phyloP scores from a whole-genome alignment of 1,140 invertebrate species.

The Drosophila pandora region DNA sequence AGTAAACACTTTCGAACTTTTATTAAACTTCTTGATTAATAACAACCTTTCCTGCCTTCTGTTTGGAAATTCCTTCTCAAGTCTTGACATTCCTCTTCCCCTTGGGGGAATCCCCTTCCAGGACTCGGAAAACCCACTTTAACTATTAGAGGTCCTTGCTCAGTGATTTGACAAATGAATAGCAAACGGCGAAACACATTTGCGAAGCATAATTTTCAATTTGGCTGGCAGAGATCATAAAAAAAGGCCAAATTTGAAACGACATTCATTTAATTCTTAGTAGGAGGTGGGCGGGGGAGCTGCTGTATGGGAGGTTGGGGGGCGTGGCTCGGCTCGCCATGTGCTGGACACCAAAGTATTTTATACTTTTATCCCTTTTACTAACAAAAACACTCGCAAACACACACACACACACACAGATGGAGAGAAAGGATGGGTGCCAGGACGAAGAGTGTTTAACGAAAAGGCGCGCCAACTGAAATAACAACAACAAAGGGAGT shows the following conservation, averaged over 20 bases:
- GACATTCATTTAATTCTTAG: constrained; percentile 72
- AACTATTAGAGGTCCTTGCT: constrained; percentile 48
- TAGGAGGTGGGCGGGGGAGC: background rate
- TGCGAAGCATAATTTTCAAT: constrained; percentile 73
- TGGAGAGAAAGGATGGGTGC: constrained; percentile 1
- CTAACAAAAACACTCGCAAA: constrained; percentile 65
- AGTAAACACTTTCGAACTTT: too few species aligned
- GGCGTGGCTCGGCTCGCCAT: constrained; percentile 36
- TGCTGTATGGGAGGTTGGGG: background rate
- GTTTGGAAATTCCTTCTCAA: background rate
- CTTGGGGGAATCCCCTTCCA: background rate
- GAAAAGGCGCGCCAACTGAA: constrained; percentile 79
- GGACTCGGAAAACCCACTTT: background rate
- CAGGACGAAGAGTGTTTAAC: constrained; percentile 50
- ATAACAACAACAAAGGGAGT: constrained; percentile 64
- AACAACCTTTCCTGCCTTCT: background rate
- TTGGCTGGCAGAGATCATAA: constrained; percentile 64
- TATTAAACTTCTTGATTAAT: too few species aligned
- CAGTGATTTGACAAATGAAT: constrained; percentile 71
- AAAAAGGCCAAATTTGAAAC: constrained; percentile 63
- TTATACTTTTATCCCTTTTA: constrained; percentile 81
- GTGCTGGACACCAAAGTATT: constrained; percentile 72
- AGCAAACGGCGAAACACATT: constrained; percentile 34
- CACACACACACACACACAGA: constrained; percentile 21
- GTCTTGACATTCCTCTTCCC: background rate